phyloP scores from a whole-genome alignment of 2,888 invertebrate genomes.

The Seira sanloemensis region DNA sequence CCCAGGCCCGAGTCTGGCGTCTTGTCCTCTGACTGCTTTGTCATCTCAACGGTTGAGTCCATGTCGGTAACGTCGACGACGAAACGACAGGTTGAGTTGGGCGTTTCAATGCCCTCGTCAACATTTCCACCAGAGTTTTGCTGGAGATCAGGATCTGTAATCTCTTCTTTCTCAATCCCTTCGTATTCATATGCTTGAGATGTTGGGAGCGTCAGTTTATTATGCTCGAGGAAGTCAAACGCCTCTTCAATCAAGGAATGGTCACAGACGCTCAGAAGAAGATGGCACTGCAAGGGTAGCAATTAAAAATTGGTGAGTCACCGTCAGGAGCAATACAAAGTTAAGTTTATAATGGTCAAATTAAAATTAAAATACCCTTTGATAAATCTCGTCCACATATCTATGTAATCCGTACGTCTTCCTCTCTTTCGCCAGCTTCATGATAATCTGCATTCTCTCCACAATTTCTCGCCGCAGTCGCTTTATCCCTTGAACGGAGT shows the following conservation, averaged over 20 bases:
- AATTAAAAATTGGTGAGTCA: too few species aligned
- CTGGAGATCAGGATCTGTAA: slow-evolving; percentile 50
- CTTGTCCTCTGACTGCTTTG: slow-evolving; percentile 66
- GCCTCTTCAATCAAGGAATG: slow-evolving; percentile 91
- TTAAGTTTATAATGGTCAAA: too few species aligned
- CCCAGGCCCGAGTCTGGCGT: slow-evolving; percentile 72
- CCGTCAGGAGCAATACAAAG: background rate
- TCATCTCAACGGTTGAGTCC: slow-evolving; percentile 35
- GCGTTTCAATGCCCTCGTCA: slow-evolving; percentile 73
- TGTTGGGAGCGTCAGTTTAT: slow-evolving; percentile 78
- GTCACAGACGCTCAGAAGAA: slow-evolving; percentile 89
- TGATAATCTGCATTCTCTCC: slow-evolving; percentile 85
- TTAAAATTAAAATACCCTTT: slow-evolving; percentile 77
- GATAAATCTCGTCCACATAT: slow-evolving; percentile 86
- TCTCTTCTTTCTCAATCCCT: slow-evolving; percentile 26
- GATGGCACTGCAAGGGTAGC: slow-evolving; percentile 79
- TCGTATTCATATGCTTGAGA: slow-evolving; percentile 66
- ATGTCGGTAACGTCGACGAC: slow-evolving; percentile 67
- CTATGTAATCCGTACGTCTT: slow-evolving; percentile 85
- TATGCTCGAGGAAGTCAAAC: slow-evolving; percentile 87
- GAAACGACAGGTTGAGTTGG: slow-evolving; percentile 71
- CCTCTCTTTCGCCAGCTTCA: slow-evolving; percentile 85
- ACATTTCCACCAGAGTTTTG: slow-evolving; percentile 32
- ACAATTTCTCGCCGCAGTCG: slow-evolving; percentile 86
- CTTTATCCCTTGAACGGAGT: slow-evolving; percentile 86